A percentile compares a stretch with the other conserved stretches of the same genome.
Conservation (phyloP, 2,113 vertebrate genomes). For the Martes martes region DNA sequence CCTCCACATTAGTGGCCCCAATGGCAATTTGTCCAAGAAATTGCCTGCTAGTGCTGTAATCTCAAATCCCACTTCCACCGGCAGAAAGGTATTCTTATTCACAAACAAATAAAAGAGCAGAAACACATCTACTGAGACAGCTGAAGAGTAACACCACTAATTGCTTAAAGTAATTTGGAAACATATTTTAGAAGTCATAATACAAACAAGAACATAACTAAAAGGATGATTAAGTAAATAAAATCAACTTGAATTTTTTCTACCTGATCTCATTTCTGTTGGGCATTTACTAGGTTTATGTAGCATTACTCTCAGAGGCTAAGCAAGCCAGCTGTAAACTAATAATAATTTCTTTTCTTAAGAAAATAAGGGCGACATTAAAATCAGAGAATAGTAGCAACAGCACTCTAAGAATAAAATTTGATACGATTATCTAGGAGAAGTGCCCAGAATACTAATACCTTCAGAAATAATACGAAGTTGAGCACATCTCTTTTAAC, state of each 20-base stretch:
- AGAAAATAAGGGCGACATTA: constrained; percentile 51
- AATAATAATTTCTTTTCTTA: constrained; percentile 43
- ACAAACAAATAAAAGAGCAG: constrained; percentile 63
- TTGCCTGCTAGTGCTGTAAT: constrained; percentile 61
- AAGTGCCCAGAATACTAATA: constrained; percentile 38
- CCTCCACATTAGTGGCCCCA: constrained; percentile 23
- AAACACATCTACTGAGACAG: constrained; percentile 54
- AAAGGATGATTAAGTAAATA: constrained; percentile 22
- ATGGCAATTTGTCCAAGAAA: constrained; percentile 73
- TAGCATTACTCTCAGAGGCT: neutral
- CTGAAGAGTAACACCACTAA: constrained; percentile 42
- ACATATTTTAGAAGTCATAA: constrained; percentile 52
- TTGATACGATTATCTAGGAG: constrained; percentile 13
- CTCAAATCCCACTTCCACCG: constrained; percentile 48
- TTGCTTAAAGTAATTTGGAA: constrained; percentile 36
- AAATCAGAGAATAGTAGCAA: constrained; percentile 27
- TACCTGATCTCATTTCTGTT: neutral
- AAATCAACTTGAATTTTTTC: neutral
- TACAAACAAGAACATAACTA: neutral
- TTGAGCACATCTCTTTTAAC: neutral
- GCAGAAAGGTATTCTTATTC: constrained; percentile 59
- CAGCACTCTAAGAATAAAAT: neutral
- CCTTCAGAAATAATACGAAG: constrained; percentile 27
- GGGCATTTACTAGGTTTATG: constrained; percentile 26
- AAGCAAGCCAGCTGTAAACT: constrained; percentile 12